Base-by-base conservation (phyloP, 2,797 vertebrate genomes). In the Sebastes umbrosus region DNA sequence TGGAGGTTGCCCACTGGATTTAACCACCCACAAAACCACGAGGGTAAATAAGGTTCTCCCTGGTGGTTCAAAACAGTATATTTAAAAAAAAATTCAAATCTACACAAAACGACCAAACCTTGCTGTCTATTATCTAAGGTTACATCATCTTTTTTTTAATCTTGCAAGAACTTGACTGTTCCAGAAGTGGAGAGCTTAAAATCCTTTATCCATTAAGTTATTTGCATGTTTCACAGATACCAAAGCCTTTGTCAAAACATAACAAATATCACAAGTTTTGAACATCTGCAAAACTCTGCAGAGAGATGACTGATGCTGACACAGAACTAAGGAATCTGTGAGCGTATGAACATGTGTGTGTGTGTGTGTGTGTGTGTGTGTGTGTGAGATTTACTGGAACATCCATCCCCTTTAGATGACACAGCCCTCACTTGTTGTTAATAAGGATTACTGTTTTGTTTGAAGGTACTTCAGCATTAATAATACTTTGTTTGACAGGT, bases 261-360 rank as follows among this genome's bases (percentile, higher is more conserved):
- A 20, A 27, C 6, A 31, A 58, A 24, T 43, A 58, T 43, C 24
- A 18, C 8, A 67, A 5, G 25, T 32, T 57, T 29, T 27, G 12
- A 29, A 64, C 32, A 68, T 68, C 39, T 77, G 57, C 18, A 43
- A n/a, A 57, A 20, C 65, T 72, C 24, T 64, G 71, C 46, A 74
- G 72, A 83, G 39, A 75, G 24, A 46, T 2, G 8, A 69, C 32
- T 52, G 58, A 13, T 64, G 69, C 69, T 87, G 83, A 91, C 69
- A 68, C 69, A 83, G 1, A 60, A 20, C 50, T 57, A 9, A 86
- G 69, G 69, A 84, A 79, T 91, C 18, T 66, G 59, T 71, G 43
- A 9, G 32, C 20, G 32, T 20, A 2, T 25, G 8, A 50, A 8
- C 1, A 0, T 11, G 65, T 60, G 55, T 79, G 32, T 27, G 57